Evolutionary conservation across 2,113 vertebrate genomes (phyloP), one percentile per base, ranked within the genome.

Genomic region (Calidris pugnax): DNA sequence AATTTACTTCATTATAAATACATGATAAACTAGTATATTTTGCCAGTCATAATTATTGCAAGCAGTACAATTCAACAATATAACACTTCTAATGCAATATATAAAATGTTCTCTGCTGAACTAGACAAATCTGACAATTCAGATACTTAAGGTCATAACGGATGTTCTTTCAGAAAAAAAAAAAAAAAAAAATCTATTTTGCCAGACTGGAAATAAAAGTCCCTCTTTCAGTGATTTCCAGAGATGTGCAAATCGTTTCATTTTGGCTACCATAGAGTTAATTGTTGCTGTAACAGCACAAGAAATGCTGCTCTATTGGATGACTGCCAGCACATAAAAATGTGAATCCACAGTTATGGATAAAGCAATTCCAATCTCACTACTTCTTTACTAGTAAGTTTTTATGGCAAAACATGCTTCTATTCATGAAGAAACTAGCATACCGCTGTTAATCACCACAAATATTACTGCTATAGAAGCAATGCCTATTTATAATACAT

Each of bases 261-360:
- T 69, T 95, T 91, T 93, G 92, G 96, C 84, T 53, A 97, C 15
- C 66, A 96, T 11, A 90, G 75, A 97, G 92, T 92, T 96, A 97
- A 97, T 94, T 91, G 92, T 91, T 94, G 87, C 95, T 93, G 89
- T 83, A 89, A 87, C 9, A 92, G 90, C 24, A 9, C 74, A 85
- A 88, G 91, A 95, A 95, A 95, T 50, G 78, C 73, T 96, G 96
- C 56, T 94, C 80, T 87, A 1, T 7, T 95, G 92, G 93, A 90
- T 64, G 76, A 92, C 77, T 91, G 81, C 92, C 76, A 96, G 73
- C 53, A 96, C 92, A 92, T 50, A 93, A 95, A 93, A 93, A 95
- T 57, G 88, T 8, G 39, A 92, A 84, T 91, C 94, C 91, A 69
- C 53, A 90, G 88, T 90, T 85, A 90, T 3, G 37, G 86, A 97